Conservation (phyloP, 2,797 vertebrate species). For the Mergus octosetaceus region DNA sequence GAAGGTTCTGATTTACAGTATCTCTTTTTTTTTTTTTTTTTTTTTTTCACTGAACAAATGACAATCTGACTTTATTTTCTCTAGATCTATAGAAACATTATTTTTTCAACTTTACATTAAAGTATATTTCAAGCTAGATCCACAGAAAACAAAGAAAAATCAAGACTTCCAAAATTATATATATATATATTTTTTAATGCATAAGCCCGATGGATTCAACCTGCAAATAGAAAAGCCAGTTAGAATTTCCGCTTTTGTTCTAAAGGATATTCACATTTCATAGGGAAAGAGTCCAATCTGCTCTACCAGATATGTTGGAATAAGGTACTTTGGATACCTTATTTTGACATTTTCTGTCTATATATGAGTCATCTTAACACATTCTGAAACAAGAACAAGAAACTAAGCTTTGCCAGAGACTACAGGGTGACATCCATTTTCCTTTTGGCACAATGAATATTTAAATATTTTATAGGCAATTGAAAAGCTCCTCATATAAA, state of each 20-base stretch:
- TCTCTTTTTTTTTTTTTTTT: neutral
- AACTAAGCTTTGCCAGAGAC: neutral
- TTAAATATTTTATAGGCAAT: neutral
- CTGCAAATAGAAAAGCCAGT: neutral
- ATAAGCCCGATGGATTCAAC: neutral
- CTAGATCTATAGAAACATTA: neutral
- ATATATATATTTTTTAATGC: neutral
- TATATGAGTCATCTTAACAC: neutral
- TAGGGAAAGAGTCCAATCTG: neutral
- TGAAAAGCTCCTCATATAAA: neutral
- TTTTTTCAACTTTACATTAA: neutral
- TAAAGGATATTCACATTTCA: neutral
- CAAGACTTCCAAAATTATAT: neutral
- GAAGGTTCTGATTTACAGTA: neutral
- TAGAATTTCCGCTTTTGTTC: neutral
- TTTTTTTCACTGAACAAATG: neutral
- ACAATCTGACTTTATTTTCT: rapidly evolving
- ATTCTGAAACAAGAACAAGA: neutral
- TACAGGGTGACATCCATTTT: neutral
- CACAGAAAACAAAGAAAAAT: neutral
- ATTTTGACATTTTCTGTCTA: neutral
- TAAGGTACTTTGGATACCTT: neutral
- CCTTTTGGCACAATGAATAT: neutral
- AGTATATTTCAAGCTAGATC: neutral
- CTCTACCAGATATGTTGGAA: neutral